A percentile compares a stretch with the other conserved stretches of the same genome.
Evolutionary conservation across 2,888 invertebrate species (phyloP).

Genomic region (Agonopterix subpropinquella): DNA sequence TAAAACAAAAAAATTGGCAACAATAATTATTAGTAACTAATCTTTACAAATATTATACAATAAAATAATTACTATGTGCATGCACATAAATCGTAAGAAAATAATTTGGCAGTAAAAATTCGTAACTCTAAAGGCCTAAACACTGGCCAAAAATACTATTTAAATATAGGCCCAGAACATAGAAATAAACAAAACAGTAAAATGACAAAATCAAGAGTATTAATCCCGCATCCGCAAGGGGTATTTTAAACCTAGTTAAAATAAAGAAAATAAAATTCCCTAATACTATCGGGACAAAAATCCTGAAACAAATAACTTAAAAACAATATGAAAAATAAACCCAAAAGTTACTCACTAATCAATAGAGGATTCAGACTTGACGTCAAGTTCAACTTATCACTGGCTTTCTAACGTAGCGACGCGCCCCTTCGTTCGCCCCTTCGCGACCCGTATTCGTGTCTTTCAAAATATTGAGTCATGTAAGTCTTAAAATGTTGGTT

Average conservation of each 20-base stretch:
- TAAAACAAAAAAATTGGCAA: constrained; percentile 72
- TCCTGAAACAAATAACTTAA: constrained; percentile 75
- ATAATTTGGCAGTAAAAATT: constrained; percentile 76
- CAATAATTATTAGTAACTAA: constrained; percentile 63
- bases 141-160: constrained; percentile 73
- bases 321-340: constrained; percentile 75
- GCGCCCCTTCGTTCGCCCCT: constrained; percentile 4
- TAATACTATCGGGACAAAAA: constrained; percentile 76
- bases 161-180: constrained; percentile 71
- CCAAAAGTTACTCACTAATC: constrained; percentile 74
- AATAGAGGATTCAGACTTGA: constrained; percentile 71
- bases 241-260: constrained; percentile 64
- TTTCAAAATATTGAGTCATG: constrained; percentile 44
- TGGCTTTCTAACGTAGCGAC: constrained; percentile 32
- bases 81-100: constrained; percentile 75
- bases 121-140: constrained; percentile 73
- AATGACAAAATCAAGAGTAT: constrained; percentile 70
- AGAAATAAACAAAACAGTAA: constrained; percentile 67
- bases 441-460: constrained; percentile 30
- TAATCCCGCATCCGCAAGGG: constrained; percentile 64
- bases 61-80: constrained; percentile 75
- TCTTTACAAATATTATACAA: constrained; percentile 68
- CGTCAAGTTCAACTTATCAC: constrained; percentile 56
- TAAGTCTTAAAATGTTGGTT: constrained; percentile 49
- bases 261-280: constrained; percentile 75